Conservation (phyloP, 1,140 invertebrate species). For the Temnothorax curvispinosus region DNA sequence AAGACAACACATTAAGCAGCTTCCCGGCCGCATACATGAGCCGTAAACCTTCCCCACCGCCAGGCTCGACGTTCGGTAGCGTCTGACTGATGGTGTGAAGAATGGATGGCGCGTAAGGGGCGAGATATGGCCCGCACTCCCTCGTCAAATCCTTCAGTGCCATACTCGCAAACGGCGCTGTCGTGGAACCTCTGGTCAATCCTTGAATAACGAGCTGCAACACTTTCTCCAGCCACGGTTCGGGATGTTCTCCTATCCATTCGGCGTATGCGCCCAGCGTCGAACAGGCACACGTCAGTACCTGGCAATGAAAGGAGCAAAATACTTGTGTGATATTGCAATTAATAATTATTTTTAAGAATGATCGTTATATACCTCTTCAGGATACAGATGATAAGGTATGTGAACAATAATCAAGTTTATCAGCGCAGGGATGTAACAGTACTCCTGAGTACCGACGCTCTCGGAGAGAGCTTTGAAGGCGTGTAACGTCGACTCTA, state of each 20-base stretch:
- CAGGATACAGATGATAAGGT: slow-evolving; percentile 87
- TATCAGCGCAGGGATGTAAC: slow-evolving; percentile 89
- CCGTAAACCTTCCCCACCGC: slow-evolving; percentile 87
- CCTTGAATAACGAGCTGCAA: slow-evolving; percentile 90
- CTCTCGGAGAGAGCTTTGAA: slow-evolving; percentile 93
- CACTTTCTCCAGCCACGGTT: slow-evolving; percentile 89
- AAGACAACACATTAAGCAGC: slow-evolving; percentile 89
- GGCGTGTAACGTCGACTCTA: slow-evolving; percentile 94
- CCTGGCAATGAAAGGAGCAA: slow-evolving; percentile 58
- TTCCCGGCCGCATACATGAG: slow-evolving; percentile 93
- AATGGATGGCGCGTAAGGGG: slow-evolving; percentile 88
- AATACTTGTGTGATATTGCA: neutral
- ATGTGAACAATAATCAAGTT: slow-evolving; percentile 88
- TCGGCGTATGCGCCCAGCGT: slow-evolving; percentile 91
- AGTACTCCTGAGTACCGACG: slow-evolving; percentile 88
- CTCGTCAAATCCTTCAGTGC: slow-evolving; percentile 94
- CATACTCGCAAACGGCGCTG: slow-evolving; percentile 92
- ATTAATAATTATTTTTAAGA: neutral
- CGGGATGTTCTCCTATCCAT: slow-evolving; percentile 91
- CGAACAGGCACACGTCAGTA: slow-evolving; percentile 80
- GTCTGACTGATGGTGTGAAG: slow-evolving; percentile 79
- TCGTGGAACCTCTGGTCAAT: slow-evolving; percentile 88
- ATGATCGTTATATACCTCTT: slow-evolving; percentile 73
- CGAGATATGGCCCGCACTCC: slow-evolving; percentile 91
- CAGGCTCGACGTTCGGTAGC: slow-evolving; percentile 72